These are phyloP conservation scores for Centropyge bicolor DNA, from an alignment of 2,797 vertebrate species.

Conservation along the genomic window DNA sequence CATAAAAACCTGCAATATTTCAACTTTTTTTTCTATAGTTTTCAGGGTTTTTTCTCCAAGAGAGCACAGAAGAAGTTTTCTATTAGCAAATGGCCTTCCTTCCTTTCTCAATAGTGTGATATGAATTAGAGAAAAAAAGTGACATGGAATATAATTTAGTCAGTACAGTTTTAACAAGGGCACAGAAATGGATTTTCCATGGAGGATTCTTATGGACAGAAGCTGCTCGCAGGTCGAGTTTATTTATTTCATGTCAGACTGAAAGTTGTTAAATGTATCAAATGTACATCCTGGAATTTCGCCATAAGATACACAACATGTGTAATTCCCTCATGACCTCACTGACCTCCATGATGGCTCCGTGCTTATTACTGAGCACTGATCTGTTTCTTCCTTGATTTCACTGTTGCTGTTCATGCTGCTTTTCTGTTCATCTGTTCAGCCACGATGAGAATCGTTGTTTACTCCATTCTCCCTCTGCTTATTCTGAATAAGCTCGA, in stretches of 20 bases:
- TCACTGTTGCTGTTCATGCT: no score
- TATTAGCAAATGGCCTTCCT: not conserved
- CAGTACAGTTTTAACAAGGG: no score
- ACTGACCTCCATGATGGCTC: no score
- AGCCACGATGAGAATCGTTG: not conserved
- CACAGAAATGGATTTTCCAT: no score
- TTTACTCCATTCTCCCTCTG: constrained; percentile 4
- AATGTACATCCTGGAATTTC: no score
- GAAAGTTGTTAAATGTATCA: not conserved
- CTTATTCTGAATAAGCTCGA: not conserved
- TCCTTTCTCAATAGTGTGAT: not conserved
- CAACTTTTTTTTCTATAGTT: not conserved
- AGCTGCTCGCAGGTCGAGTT: constrained; percentile 8
- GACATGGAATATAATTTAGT: no score
- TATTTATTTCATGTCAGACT: not conserved
- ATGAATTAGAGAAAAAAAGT: no score
- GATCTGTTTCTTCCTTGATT: no score
- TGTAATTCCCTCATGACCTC: no score
- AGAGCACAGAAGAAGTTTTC: not conserved
- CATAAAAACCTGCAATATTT: not conserved
- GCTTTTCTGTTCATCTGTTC: not conserved
- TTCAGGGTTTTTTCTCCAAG: not conserved
- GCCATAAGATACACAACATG: no score
- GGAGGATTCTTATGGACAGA: no score
- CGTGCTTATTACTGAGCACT: no score